These are phyloP conservation scores for Luscinia luscinia DNA, from an alignment of 2,797 vertebrate genomes.

Conservation along the genomic window DNA sequence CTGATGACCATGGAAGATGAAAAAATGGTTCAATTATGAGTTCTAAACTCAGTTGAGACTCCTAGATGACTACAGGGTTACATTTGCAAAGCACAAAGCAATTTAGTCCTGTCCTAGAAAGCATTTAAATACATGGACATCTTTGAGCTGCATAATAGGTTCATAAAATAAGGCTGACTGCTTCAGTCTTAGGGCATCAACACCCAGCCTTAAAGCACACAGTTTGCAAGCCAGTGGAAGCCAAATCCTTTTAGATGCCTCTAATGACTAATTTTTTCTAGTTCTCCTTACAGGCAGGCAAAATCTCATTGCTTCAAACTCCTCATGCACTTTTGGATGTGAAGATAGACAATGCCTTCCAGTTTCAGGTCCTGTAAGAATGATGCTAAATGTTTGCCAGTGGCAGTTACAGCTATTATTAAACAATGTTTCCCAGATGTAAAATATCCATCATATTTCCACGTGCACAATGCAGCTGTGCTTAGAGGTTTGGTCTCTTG, in stretches of 20 bases:
- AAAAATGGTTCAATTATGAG: not conserved
- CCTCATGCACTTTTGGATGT: not conserved
- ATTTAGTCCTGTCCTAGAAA: not conserved
- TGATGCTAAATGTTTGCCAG: rapidly evolving
- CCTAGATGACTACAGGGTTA: not conserved
- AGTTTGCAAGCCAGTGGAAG: not conserved
- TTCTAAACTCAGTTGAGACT: not conserved
- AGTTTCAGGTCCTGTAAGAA: not conserved
- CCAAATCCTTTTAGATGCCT: not conserved
- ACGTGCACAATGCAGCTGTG: not conserved
- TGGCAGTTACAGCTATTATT: not conserved
- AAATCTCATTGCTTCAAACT: not conserved
- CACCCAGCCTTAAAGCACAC: not conserved
- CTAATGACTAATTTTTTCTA: not conserved
- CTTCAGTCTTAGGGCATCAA: not conserved
- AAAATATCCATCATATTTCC: not conserved
- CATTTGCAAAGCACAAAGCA: not conserved
- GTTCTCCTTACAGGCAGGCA: not conserved
- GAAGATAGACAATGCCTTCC: not conserved
- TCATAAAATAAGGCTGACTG: not conserved
- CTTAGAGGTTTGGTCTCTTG: not conserved
- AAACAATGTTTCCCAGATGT: not conserved
- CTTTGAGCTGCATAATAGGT: not conserved
- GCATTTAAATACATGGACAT: not conserved
- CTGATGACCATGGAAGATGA: rapidly evolving